Evolutionary conservation across 2,888 invertebrate genomes (phyloP), one percentile per base, ranked within the genome.

Genomic region (Rhopalosiphum nymphaeae): DNA sequence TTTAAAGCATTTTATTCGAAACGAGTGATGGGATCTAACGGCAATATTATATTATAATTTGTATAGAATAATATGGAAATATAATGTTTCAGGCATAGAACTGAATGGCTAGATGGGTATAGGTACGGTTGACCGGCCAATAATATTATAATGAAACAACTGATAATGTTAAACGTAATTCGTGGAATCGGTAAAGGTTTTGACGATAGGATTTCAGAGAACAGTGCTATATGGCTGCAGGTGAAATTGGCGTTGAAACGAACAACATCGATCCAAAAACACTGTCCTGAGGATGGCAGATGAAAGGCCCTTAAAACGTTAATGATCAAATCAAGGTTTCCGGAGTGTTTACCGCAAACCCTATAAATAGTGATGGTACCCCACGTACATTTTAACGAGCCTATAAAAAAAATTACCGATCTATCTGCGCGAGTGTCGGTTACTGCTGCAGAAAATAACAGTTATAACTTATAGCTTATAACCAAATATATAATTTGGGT

Each of bases 231-330:
- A 46, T 49, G 49, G 36, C 57, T 42, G 44, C 44, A 44, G 44
- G 89, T 49, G 49, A 78, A 16, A 10, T 29, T 46, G 49, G 36
- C 49, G 29, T 16, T 53, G 36, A 49, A n/a, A 78, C 49, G 90
- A 36, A 49, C 78, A 46, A 91, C 49, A 78, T 78, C 26, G 90
- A 91, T 91, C 90, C 90, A 21, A 78, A 90, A 91, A 78, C 67
- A 49, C n/a, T 78, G 67, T 26, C 13, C 78, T 78, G 67, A 49
- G 36, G 49, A 36, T 91, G 78, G 78, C 49, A 78, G 91, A 53
- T 78, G 78, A 91, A 91, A 91, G 49, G 29, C 36, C 78, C 78
- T 84, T 36, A 78, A 78, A 91, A 49, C 78, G 91, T 91, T 91
- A 78, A 91, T 53, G 78, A 91, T 78, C 67, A 67, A 90, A 90